Conservation (phyloP, 2,797 vertebrate species). For the Protosalanx chinensis region DNA sequence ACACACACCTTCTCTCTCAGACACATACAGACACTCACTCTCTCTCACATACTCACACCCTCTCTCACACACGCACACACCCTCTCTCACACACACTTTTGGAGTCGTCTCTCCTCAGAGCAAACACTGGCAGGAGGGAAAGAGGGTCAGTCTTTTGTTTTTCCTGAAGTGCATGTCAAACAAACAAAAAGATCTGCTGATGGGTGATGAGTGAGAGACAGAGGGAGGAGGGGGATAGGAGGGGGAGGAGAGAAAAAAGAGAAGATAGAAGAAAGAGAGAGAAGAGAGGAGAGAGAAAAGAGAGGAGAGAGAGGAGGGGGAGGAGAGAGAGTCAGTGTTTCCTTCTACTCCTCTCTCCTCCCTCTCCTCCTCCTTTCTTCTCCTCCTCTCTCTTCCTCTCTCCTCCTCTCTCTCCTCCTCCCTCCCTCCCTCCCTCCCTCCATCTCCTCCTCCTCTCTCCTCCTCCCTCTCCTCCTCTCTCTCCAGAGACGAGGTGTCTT, state of each 20-base stretch:
- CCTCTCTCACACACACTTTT: conserved; percentile 45
- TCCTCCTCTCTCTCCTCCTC: conserved; percentile 23
- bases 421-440: conserved; percentile 6
- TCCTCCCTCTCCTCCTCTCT: conserved; percentile 17
- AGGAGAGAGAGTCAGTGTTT: not conserved
- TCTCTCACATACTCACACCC: not conserved
- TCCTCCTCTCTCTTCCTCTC: conserved; percentile 43
- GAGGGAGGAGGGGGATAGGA: conserved; percentile 5
- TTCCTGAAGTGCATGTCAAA: conserved; percentile 62
- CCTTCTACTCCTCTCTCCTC: conserved; percentile 48
- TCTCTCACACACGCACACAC: conserved; percentile 36
- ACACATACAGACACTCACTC: conserved; percentile 11
- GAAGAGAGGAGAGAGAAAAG: conserved; percentile 32
- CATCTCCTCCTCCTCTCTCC: conserved; percentile 46
- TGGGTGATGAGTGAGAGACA: conserved; percentile 53
- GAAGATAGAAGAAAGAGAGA: conserved; percentile 18
- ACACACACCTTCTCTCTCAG: conserved; percentile 23
- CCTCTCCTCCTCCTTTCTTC: conserved; percentile 9
- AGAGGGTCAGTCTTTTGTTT: conserved; percentile 69
- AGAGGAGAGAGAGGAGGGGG: too few relatives aligned
- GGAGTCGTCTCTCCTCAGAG: conserved; percentile 46
- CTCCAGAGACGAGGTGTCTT: conserved; percentile 38
- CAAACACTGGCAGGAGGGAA: conserved; percentile 58
- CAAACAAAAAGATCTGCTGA: conserved; percentile 57
- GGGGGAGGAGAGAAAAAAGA: too few relatives aligned